Percentiles rank a stretch among this genome's conserved stretches.
phyloP scores from a whole-genome alignment of 1,140 invertebrate species.

The Dreissena rostriformis region DNA sequence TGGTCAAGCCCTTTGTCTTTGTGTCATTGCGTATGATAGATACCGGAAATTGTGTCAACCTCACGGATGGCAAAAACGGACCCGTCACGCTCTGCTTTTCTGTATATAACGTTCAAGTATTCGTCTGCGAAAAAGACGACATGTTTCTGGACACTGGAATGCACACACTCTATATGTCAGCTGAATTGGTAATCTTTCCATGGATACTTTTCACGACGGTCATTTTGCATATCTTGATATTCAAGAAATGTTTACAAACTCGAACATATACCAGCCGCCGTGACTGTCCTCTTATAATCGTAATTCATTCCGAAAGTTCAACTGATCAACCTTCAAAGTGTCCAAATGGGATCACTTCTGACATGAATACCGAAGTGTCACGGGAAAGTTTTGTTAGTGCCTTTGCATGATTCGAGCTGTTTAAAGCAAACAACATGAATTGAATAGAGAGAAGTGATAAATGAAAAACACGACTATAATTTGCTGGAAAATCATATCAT shows the following conservation, averaged over 20 bases:
- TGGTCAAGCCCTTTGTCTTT: slow-evolving; percentile 56
- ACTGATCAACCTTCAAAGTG: no score
- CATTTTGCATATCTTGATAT: slow-evolving; percentile 10
- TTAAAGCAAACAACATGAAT: no score
- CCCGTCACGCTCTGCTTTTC: not conserved
- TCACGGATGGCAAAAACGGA: slow-evolving; percentile 51
- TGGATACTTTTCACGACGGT: slow-evolving; percentile 8
- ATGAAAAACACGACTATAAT: no score
- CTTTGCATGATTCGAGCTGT: no score
- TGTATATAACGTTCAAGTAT: slow-evolving; percentile 7
- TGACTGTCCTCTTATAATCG: not conserved
- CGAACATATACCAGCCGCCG: not conserved
- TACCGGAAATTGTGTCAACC: slow-evolving; percentile 64
- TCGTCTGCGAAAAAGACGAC: slow-evolving; percentile 34
- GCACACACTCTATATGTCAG: not conserved
- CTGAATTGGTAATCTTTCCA: not conserved
- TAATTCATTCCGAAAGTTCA: not conserved
- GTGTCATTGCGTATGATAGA: slow-evolving; percentile 62
- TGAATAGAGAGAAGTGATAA: no score
- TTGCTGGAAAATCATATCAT: no score
- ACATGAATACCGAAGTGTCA: no score
- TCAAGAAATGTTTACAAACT: not conserved
- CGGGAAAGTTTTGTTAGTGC: no score
- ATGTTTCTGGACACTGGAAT: not conserved
- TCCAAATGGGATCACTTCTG: no score